A percentile compares a stretch with the other conserved stretches of the same genome.
phyloP scores from a whole-genome alignment of 1,140 invertebrate genomes.

The Camponotus pennsylvanicus region DNA sequence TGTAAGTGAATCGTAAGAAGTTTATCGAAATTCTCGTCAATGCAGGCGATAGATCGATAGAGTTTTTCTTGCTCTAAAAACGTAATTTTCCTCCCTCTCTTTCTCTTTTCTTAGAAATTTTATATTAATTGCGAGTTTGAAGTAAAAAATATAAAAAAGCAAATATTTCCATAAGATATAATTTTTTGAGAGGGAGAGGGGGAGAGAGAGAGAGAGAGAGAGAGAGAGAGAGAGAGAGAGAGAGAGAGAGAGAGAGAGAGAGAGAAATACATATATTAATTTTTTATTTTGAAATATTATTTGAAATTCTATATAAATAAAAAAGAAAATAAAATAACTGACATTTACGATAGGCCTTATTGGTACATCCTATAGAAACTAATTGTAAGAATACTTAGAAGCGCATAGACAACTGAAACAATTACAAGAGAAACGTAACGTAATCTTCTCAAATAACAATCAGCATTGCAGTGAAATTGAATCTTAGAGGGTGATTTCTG shows the following conservation, averaged over 20 bases:
- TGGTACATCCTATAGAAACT: neutral
- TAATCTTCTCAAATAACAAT: slow-evolving; percentile 13
- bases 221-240: too few relatives aligned
- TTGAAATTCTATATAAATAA: neutral
- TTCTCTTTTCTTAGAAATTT: neutral
- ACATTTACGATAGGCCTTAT: neutral
- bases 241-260: too few relatives aligned
- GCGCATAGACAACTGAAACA: neutral
- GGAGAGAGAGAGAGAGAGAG: too few relatives aligned
- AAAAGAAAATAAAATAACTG: neutral
- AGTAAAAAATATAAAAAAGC: neutral
- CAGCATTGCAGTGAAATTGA: slow-evolving; percentile 45
- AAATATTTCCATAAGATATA: neutral
- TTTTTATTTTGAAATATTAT: neutral
- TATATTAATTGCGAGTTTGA: neutral
- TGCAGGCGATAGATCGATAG: neutral
- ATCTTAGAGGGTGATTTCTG: slow-evolving; percentile 46
- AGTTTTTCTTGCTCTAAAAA: neutral
- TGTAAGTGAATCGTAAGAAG: slow-evolving; percentile 66
- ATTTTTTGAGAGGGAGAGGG: too few relatives aligned
- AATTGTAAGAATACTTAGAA: slow-evolving; percentile 31
- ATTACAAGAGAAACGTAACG: slow-evolving; percentile 20
- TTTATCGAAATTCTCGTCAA: slow-evolving; percentile 69
- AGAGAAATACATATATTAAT: neutral
- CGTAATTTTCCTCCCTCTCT: neutral